Evolutionary conservation across 2,888 invertebrate genomes (phyloP).

Genomic region (Nebria salina): DNA sequence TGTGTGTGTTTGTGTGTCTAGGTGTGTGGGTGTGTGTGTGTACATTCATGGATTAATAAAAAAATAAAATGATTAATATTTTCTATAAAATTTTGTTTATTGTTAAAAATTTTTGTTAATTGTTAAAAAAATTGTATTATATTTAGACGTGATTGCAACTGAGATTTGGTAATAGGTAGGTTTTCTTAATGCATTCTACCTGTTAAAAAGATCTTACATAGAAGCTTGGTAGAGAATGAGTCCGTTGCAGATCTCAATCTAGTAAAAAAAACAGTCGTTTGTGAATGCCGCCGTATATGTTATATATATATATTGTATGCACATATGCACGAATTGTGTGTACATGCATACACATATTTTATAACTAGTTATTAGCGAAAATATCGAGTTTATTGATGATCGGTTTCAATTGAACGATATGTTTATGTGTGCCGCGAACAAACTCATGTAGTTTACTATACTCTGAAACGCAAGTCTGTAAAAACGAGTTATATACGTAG

Average conservation of each 20-base stretch:
- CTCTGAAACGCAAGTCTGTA: no score
- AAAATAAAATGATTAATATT: no score
- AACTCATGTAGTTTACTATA: no score
- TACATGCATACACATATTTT: not conserved
- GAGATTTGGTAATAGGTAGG: no score
- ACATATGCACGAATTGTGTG: not conserved
- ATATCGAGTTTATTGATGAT: slow-evolving; percentile 20
- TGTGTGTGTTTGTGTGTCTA: not conserved
- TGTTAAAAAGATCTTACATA: slow-evolving; percentile 14
- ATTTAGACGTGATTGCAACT: no score
- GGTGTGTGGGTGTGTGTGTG: not conserved
- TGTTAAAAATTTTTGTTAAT: no score
- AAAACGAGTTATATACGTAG: not conserved
- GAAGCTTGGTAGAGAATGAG: not conserved
- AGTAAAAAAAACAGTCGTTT: slow-evolving; percentile 15
- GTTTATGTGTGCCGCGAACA: slow-evolving; percentile 17
- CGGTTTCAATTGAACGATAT: slow-evolving; percentile 29
- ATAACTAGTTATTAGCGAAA: slow-evolving; percentile 26
- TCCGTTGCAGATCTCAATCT: slow-evolving; percentile 20
- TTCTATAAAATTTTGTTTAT: no score
- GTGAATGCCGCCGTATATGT: slow-evolving; percentile 20
- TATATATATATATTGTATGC: no score
- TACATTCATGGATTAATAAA: not conserved
- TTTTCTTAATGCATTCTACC: slow-evolving; percentile 9
- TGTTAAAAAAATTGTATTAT: no score